Evolutionary conservation across 2,888 invertebrate genomes (phyloP).

Genomic region (Podotricha telesiphe): DNA sequence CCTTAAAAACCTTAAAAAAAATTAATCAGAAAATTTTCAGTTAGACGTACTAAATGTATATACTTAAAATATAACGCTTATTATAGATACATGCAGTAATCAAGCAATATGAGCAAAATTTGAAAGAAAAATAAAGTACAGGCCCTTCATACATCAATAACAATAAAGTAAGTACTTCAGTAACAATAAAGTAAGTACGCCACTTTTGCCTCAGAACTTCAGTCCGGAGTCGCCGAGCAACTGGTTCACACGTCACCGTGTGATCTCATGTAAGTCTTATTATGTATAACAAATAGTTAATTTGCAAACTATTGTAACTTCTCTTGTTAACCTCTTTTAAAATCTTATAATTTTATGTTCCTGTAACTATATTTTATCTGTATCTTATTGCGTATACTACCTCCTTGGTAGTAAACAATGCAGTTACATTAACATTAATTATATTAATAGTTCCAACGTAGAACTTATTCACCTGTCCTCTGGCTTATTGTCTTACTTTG

Average conservation of each 20-base stretch:
- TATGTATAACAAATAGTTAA: constrained; percentile 13
- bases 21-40: no score
- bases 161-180: constrained; percentile 17
- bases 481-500: background rate
- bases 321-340: no score
- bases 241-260: constrained; percentile 42
- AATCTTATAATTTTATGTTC: no score
- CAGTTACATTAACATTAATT: constrained; percentile 14
- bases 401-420: constrained; percentile 14
- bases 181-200: constrained; percentile 17
- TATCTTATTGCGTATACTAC: background rate
- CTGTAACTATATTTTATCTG: background rate
- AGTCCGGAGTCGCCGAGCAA: constrained; percentile 45
- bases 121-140: background rate
- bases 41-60: background rate
- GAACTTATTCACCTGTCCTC: background rate
- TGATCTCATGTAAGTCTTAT: constrained; percentile 46
- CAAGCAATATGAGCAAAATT: background rate
- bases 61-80: background rate
- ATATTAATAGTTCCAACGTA: constrained; percentile 6
- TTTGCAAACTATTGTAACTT: background rate
- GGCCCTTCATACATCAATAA: constrained; percentile 25
- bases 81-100: background rate
- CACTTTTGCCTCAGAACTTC: constrained; percentile 35
- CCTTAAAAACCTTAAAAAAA: no score